These are phyloP conservation scores for Athene noctua DNA, from an alignment of 2,113 vertebrate species.

Conservation along the genomic window DNA sequence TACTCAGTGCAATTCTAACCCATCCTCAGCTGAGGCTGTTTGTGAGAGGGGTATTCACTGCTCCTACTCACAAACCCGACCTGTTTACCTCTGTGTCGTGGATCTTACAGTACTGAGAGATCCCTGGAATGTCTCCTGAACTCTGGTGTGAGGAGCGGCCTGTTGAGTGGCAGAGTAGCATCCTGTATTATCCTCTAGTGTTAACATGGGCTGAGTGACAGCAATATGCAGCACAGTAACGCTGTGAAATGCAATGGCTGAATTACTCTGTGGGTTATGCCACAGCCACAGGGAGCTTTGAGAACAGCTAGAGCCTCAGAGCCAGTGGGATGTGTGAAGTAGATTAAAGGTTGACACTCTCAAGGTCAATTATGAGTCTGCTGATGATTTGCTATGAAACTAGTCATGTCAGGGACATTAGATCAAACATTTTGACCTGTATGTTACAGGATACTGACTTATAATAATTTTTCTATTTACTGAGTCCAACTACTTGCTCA, in stretches of 20 bases:
- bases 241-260: not conserved
- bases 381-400: not conserved
- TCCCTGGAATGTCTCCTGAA: not conserved
- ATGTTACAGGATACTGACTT: not conserved
- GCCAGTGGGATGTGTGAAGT: not conserved
- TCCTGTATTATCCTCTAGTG: not conserved
- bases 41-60: not conserved
- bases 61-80: not conserved
- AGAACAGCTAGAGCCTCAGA: not conserved
- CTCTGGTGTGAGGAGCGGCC: not conserved
- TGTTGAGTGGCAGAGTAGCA: not conserved
- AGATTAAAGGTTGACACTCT: not conserved
- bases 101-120: not conserved
- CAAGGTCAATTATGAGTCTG: not conserved
- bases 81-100: not conserved
- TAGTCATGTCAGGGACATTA: not conserved
- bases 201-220: not conserved
- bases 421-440: not conserved
- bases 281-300: not conserved
- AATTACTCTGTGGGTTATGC: not conserved
- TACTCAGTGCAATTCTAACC: not conserved
- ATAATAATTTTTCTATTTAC: not conserved
- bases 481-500: not conserved
- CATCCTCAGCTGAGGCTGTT: not conserved
- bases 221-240: not conserved